Evolutionary conservation across 2,888 invertebrate genomes (phyloP).

Genomic region (Malachius bipustulatus): DNA sequence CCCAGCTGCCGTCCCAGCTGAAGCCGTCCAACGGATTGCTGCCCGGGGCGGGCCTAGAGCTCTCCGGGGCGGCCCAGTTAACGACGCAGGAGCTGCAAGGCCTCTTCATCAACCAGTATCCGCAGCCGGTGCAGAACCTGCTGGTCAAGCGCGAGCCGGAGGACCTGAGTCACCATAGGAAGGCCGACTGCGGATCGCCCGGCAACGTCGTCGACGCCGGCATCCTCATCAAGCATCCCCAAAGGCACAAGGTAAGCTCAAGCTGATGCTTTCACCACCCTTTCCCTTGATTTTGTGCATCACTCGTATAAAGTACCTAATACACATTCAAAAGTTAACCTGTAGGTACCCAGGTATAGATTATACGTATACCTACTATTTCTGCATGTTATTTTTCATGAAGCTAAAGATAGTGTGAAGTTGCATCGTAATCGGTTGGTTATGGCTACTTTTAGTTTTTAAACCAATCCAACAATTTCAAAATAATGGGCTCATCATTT

Average conservation of each 20-base stretch:
- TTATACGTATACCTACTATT: too few relatives aligned
- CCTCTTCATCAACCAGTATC: slow-evolving; percentile 41
- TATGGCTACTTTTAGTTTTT: too few relatives aligned
- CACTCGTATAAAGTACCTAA: too few relatives aligned
- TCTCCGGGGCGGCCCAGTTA: slow-evolving; percentile 43
- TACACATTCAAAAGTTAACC: too few relatives aligned
- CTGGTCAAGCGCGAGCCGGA: slow-evolving; percentile 73
- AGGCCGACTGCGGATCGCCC: slow-evolving; percentile 49
- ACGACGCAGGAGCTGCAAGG: slow-evolving; percentile 47
- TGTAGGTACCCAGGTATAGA: too few relatives aligned
- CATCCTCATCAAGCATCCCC: slow-evolving; percentile 40
- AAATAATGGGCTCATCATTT: too few relatives aligned
- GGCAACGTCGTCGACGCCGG: slow-evolving; percentile 47
- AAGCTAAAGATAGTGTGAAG: too few relatives aligned
- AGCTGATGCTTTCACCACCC: too few relatives aligned
- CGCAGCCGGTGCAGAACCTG: slow-evolving; percentile 51
- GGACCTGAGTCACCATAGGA: slow-evolving; percentile 60
- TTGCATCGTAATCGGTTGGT: too few relatives aligned
- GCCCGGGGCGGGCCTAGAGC: slow-evolving; percentile 51
- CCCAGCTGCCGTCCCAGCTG: slow-evolving; percentile 54
- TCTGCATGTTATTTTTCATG: too few relatives aligned
- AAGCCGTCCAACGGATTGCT: slow-evolving; percentile 58
- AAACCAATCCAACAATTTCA: too few relatives aligned
- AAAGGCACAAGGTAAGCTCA: slow-evolving; percentile 51
- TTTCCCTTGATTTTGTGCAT: too few relatives aligned